These are phyloP conservation scores for Manis pentadactyla DNA, from an alignment of 2,797 vertebrate species.

Conservation along the genomic window DNA sequence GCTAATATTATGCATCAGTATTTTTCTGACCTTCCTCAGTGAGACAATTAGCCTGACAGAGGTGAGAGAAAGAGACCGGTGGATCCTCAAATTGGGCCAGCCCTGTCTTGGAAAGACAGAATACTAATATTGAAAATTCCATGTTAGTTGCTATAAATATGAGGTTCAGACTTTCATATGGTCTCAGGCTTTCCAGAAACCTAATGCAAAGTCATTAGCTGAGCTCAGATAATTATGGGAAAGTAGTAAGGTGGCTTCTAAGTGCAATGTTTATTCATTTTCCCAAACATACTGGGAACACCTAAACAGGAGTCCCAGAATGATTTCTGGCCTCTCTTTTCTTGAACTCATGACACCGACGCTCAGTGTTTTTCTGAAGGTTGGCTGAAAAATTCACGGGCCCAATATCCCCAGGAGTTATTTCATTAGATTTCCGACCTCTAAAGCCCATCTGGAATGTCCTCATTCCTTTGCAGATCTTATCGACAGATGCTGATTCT, in stretches of 20 bases:
- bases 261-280: conserved; percentile 46
- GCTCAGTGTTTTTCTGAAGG: conserved; percentile 63
- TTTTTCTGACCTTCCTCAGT: conserved; percentile 48
- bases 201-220: conserved; percentile 13
- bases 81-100: background rate
- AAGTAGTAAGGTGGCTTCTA: background rate
- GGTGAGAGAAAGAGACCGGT: background rate
- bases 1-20: background rate
- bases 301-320: background rate
- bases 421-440: conserved; percentile 72
- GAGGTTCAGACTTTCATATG: background rate
- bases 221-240: conserved; percentile 37
- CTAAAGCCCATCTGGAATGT: conserved; percentile 27
- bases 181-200: background rate
- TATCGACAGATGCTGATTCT: conserved; percentile 64
- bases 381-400: conserved; percentile 66
- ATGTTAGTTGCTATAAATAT: background rate
- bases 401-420: conserved; percentile 69
- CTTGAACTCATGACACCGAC: conserved; percentile 70
- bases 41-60: background rate
- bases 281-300: background rate
- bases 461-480: conserved; percentile 9
- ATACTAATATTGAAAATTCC: background rate
- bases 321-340: conserved; percentile 51
- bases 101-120: background rate